Percentiles rank a stretch among this genome's conserved stretches.
These are phyloP conservation scores for Oscheius sp. DNA, from an alignment of 1,140 invertebrate species.

Conservation along the genomic window DNA sequence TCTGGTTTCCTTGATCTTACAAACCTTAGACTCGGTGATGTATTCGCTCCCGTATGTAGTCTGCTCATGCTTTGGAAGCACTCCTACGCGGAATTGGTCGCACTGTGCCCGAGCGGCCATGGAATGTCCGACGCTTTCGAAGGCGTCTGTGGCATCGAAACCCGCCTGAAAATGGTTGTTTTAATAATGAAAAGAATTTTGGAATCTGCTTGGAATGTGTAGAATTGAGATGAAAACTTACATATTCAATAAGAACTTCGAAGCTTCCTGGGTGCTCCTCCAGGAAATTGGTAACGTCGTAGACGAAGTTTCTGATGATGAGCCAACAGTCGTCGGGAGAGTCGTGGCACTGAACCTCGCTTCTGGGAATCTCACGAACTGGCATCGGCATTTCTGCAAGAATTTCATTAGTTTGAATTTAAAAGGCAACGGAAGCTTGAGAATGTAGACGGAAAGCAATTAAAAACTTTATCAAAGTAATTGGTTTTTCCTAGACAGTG, in stretches of 20 bases:
- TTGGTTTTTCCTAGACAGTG: too few relatives aligned
- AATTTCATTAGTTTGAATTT: background rate
- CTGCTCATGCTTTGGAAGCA: conserved; percentile 19
- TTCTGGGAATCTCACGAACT: conserved; percentile 14
- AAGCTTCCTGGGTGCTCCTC: conserved; percentile 32
- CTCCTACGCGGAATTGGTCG: conserved; percentile 27
- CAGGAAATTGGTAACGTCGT: conserved; percentile 34
- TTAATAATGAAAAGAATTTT: conserved; percentile 18
- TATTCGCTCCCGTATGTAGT: conserved; percentile 12
- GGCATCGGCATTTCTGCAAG: background rate
- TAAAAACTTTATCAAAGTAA: too few relatives aligned
- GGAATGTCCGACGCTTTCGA: conserved; percentile 36
- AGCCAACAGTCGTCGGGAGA: conserved; percentile 34
- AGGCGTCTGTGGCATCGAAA: conserved; percentile 37
- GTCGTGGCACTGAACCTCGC: conserved; percentile 33
- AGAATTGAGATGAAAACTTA: conserved; percentile 16
- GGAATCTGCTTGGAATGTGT: background rate
- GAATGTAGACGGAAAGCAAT: background rate
- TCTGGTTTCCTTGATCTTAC: background rate
- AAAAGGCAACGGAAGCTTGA: background rate
- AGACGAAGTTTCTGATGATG: conserved; percentile 35
- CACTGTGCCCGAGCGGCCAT: conserved; percentile 27
- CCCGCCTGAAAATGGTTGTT: conserved; percentile 17
- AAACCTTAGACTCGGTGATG: conserved; percentile 30
- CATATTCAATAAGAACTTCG: conserved; percentile 38